Conservation (phyloP, 2,113 vertebrate species). For the Pristiophorus japonicus region DNA sequence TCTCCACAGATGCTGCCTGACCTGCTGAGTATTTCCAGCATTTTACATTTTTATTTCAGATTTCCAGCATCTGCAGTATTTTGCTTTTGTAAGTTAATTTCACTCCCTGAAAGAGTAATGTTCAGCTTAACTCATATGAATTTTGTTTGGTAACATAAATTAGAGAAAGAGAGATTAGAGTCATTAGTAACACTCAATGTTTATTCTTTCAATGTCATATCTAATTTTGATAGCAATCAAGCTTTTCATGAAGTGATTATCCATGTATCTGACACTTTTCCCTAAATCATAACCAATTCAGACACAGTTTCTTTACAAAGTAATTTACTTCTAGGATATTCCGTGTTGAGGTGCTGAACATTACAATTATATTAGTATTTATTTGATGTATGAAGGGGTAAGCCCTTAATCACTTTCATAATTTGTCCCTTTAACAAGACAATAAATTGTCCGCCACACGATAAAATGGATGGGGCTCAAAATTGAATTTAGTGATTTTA, state of each 20-base stretch:
- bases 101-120: no score
- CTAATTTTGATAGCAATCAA: background rate
- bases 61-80: no score
- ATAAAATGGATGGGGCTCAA: background rate
- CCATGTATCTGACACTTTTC: background rate
- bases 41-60: no score
- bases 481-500: background rate
- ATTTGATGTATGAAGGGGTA: no score
- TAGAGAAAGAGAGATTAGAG: background rate
- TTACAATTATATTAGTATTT: background rate
- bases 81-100: background rate
- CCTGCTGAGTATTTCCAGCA: no score
- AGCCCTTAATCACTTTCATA: background rate
- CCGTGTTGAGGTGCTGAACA: background rate
- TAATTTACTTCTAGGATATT: background rate
- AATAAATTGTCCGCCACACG: background rate
- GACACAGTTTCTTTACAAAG: background rate
- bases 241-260: background rate
- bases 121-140: background rate
- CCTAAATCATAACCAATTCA: background rate
- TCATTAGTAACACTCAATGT: background rate
- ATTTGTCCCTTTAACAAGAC: background rate
- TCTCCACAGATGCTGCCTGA: no score
- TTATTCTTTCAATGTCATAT: background rate
- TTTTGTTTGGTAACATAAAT: background rate